Base-by-base conservation (phyloP, 2,797 vertebrate genomes). In the Varecia variegata region DNA sequence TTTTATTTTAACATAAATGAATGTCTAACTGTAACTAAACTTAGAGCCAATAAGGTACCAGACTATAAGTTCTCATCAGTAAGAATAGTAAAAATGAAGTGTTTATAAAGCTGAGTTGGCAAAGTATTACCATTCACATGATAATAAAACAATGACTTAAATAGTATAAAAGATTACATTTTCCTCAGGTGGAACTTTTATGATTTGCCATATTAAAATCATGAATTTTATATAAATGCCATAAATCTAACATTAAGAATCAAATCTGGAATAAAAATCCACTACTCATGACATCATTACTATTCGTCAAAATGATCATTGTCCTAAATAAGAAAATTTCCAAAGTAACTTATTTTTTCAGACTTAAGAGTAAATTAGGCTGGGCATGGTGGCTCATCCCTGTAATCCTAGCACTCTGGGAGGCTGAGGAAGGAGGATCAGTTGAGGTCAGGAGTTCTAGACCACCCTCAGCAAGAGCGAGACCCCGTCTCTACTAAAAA, bases 171-270 rank as follows among this genome's bases (percentile, higher is more conserved):
- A 92, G 27, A 54, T 90, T 54, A 54, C 5, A 43, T 73, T 92
- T 88, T 94, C 43, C 50, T 87, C 54, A 88, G 38, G 25, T 76
- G 67, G 47, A 95, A 65, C 8, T 30, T 89, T 93, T 87, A 86
- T 45, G 14, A 95, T 65, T 32, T 94, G 82, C 20, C 60, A 77
- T 58, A 96, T 52, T 86, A 95, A 89, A 93, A 95, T n/a, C 45
- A 89, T 74, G 67, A 58, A 60, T 88, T 70, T 86, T 80, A 86
- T 54, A 77, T 73, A 84, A 95, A 89, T 91, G 89, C 27, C 76
- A 92, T 67, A 97, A 81, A 82, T 84, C 60, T 90, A 93, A 93
- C 47, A 92, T 62, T 88, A 88, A 96, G 47, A 95, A 88, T 87
- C 38, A 74, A 58, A 93, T 86, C 76, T 90, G 43, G n/a, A 93